Conservation (phyloP, 2,888 invertebrate genomes). For the Aleiodes leptofemur region DNA sequence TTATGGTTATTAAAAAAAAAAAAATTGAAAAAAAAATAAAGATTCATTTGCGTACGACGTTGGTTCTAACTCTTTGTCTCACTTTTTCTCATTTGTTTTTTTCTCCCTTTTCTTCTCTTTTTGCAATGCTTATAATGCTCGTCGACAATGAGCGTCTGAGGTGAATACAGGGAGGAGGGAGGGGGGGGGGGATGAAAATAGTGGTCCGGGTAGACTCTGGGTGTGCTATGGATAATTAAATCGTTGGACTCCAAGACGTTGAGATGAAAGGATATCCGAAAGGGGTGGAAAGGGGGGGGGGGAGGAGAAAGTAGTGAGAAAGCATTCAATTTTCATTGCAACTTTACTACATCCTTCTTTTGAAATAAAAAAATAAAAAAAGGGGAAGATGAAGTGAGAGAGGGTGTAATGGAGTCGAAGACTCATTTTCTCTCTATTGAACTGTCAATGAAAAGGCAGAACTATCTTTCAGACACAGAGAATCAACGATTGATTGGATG, state of each 20-base stretch:
- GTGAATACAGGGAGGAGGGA: constrained; percentile 24
- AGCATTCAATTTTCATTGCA: constrained; percentile 25
- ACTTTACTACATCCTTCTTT: constrained; percentile 36
- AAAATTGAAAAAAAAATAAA: constrained; percentile 26
- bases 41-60: constrained; percentile 41
- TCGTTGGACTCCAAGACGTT: constrained; percentile 40
- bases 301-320: background rate
- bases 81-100: constrained; percentile 25
- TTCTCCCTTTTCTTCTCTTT: constrained; percentile 27
- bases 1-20: constrained; percentile 19
- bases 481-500: constrained; percentile 5
- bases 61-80: constrained; percentile 39
- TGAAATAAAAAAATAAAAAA: background rate
- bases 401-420: constrained; percentile 3
- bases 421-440: constrained; percentile 14
- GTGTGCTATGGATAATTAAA: constrained; percentile 41
- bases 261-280: constrained; percentile 34
- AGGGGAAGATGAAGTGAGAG: constrained; percentile 23
- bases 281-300: background rate
- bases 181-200: background rate
- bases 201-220: background rate
- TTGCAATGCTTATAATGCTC: constrained; percentile 23
- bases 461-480: background rate
- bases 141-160: constrained; percentile 44
- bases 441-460: background rate